Conservation (phyloP, 2,113 vertebrate genomes). For the Tapirus terrestris region DNA sequence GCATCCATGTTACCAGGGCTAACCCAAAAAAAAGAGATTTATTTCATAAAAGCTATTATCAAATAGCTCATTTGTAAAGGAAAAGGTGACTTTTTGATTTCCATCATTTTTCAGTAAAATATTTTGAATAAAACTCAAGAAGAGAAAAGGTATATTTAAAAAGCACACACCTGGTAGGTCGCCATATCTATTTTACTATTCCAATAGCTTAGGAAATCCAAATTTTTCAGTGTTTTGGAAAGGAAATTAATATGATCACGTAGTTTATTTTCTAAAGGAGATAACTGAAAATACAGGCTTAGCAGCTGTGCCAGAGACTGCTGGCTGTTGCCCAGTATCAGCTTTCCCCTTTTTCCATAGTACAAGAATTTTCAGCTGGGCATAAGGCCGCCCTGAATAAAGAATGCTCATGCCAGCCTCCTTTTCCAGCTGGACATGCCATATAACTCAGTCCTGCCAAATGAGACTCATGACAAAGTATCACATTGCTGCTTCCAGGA, state of each 20-base stretch:
- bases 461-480: neutral
- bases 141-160: conserved; percentile 31
- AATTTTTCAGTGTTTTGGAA: conserved; percentile 55
- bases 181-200: conserved; percentile 9
- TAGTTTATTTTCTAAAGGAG: conserved; percentile 62
- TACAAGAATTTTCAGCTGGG: neutral
- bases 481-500: neutral
- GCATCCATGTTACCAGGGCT: neutral
- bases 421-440: neutral
- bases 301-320: neutral
- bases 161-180: neutral
- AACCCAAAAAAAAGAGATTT: neutral
- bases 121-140: conserved; percentile 51
- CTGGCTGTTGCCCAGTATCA: neutral
- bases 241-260: conserved; percentile 62
- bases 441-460: neutral
- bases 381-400: neutral
- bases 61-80: neutral
- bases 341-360: neutral
- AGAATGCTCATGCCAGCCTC: neutral
- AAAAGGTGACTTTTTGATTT: conserved; percentile 1
- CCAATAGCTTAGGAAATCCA: conserved; percentile 47
- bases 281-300: conserved; percentile 40
- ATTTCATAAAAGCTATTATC: conserved; percentile 16
- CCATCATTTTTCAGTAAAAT: conserved; percentile 37